These are phyloP conservation scores for Cettia cetti DNA, from an alignment of 2,113 vertebrate genomes.

Conservation along the genomic window DNA sequence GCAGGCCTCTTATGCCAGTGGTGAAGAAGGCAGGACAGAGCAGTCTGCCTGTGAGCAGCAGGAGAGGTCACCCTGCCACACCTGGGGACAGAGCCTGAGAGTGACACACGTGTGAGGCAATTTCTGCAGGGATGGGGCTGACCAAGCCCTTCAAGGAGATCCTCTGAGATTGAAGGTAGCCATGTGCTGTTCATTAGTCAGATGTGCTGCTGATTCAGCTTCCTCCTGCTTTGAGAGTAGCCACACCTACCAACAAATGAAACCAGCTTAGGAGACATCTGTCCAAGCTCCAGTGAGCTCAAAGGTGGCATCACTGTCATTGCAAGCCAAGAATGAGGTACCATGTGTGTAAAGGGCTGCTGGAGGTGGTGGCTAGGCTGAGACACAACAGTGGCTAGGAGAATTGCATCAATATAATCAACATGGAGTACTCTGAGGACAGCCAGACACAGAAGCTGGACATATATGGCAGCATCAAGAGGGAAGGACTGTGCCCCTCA, in stretches of 20 bases:
- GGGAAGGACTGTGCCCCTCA: not conserved
- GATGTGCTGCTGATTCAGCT: not conserved
- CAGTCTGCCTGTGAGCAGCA: fast-evolving
- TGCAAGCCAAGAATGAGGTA: not conserved
- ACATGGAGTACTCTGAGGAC: not conserved
- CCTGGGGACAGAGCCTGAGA: not conserved
- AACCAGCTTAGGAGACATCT: not conserved
- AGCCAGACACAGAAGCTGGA: not conserved
- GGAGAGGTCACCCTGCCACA: not conserved
- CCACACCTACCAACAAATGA: not conserved
- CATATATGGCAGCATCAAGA: fast-evolving
- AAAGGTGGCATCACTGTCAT: not conserved
- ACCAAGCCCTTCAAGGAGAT: not conserved
- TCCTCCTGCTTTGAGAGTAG: not conserved
- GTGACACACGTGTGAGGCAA: not conserved
- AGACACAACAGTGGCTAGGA: not conserved
- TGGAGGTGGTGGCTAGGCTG: not conserved
- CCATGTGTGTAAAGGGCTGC: not conserved
- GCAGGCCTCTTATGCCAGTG: fast-evolving
- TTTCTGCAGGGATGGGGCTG: not conserved
- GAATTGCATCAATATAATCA: not conserved
- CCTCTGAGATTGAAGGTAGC: not conserved
- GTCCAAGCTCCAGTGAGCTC: not conserved
- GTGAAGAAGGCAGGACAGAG: not conserved
- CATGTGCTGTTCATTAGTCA: not conserved